Conservation (phyloP, 2,888 invertebrate genomes). For the Pristionchus arcanus region DNA sequence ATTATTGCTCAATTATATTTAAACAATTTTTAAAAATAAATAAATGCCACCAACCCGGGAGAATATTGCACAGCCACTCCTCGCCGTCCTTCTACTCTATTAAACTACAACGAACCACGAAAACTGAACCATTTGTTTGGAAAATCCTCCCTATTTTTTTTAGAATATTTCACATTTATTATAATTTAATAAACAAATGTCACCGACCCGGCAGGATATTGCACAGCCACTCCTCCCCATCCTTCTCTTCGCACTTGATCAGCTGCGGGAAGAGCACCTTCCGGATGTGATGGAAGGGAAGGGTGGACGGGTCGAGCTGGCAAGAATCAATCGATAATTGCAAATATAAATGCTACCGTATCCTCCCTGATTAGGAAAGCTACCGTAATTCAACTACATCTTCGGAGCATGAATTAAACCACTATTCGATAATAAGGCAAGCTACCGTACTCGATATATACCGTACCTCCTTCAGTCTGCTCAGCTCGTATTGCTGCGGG, state of each 20-base stretch:
- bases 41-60: background rate
- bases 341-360: background rate
- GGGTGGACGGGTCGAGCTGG: constrained; percentile 25
- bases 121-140: too few relatives aligned
- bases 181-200: background rate
- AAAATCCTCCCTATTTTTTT: background rate
- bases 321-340: background rate
- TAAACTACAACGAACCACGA: too few relatives aligned
- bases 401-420: too few relatives aligned
- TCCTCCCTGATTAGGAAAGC: background rate
- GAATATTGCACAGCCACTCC: background rate
- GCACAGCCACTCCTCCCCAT: constrained; percentile 33
- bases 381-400: too few relatives aligned
- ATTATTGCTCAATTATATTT: too few relatives aligned
- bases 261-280: constrained; percentile 53
- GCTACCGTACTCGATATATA: too few relatives aligned
- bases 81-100: too few relatives aligned
- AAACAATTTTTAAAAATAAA: background rate
- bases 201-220: constrained; percentile 47
- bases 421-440: too few relatives aligned
- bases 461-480: constrained; percentile 60
- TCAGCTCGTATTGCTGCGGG: constrained; percentile 76
- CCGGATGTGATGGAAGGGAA: constrained; percentile 37
- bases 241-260: constrained; percentile 29
- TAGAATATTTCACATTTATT: too few relatives aligned